Percentiles rank a stretch among this genome's conserved stretches.
Conservation (phyloP, 2,888 invertebrate species). For the Omphaloscelis lunosa region DNA sequence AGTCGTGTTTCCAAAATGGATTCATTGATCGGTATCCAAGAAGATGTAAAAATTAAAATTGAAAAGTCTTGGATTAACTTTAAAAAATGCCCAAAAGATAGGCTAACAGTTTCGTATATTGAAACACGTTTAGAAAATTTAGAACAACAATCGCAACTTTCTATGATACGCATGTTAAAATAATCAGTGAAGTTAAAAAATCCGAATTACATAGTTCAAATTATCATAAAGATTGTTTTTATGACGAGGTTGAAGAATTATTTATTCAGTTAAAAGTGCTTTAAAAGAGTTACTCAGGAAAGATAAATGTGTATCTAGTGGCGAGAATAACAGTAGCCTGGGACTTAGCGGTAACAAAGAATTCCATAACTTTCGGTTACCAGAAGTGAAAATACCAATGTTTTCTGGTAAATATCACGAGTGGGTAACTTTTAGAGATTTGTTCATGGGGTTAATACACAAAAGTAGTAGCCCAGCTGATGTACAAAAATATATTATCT, state of each 20-base stretch:
- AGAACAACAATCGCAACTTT: background rate
- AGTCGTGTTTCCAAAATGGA: too few relatives aligned
- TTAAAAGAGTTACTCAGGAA: background rate
- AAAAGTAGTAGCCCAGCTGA: constrained; percentile 53
- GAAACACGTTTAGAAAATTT: too few relatives aligned
- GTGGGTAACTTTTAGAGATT: constrained; percentile 30
- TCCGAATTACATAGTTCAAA: background rate
- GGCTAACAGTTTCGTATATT: too few relatives aligned
- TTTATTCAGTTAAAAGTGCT: background rate
- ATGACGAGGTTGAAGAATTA: background rate
- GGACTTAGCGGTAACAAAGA: too few relatives aligned
- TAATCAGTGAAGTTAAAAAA: background rate
- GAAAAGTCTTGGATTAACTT: too few relatives aligned
- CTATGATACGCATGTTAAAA: background rate
- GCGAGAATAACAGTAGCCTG: too few relatives aligned
- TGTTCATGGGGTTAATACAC: constrained; percentile 58
- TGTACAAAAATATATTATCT: constrained; percentile 64
- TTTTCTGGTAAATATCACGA: background rate
- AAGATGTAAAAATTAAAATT: too few relatives aligned
- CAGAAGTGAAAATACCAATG: background rate
- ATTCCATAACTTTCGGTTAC: too few relatives aligned
- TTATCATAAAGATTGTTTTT: background rate
- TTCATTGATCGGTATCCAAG: too few relatives aligned
- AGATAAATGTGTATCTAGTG: background rate
- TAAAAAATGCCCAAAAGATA: too few relatives aligned